These are phyloP conservation scores for Darevskia mixta DNA, from an alignment of 2,797 vertebrate genomes.

Conservation along the genomic window DNA sequence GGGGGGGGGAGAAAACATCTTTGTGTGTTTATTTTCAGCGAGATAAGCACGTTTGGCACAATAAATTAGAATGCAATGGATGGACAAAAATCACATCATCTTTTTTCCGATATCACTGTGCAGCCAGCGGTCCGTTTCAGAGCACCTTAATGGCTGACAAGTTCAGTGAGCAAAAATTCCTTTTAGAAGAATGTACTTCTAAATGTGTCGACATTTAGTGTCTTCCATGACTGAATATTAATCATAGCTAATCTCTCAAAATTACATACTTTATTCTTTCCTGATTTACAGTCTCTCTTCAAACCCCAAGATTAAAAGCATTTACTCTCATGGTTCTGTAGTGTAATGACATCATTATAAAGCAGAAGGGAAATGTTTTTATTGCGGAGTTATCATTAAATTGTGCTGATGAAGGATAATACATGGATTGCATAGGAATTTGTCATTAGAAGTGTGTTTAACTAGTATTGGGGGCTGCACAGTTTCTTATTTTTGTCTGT, in stretches of 20 bases:
- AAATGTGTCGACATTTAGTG: conserved; percentile 34
- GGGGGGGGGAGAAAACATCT: background rate
- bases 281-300: conserved; percentile 31
- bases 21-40: background rate
- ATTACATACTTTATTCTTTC: conserved; percentile 46
- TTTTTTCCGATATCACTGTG: conserved; percentile 17
- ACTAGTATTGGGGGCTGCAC: background rate
- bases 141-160: conserved; percentile 27
- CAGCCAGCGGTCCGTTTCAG: conserved; percentile 34
- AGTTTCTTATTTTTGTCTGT: accelerated
- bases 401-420: conserved; percentile 37
- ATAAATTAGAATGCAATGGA: conserved; percentile 1
- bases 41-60: background rate
- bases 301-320: conserved; percentile 45
- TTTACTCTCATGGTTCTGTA: conserved; percentile 46
- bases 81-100: background rate
- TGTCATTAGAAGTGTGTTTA: conserved; percentile 27
- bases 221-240: conserved; percentile 53
- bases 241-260: conserved; percentile 60
- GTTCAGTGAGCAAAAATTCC: conserved; percentile 39
- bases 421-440: conserved; percentile 28
- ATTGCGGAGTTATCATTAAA: conserved; percentile 36
- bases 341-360: conserved; percentile 54
- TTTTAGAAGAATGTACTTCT: conserved; percentile 2
- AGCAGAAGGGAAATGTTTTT: conserved; percentile 57